A percentile compares a stretch with the other conserved stretches of the same genome.
phyloP scores from a whole-genome alignment of 2,888 invertebrate species.

The Polydrusus tereticollis region DNA sequence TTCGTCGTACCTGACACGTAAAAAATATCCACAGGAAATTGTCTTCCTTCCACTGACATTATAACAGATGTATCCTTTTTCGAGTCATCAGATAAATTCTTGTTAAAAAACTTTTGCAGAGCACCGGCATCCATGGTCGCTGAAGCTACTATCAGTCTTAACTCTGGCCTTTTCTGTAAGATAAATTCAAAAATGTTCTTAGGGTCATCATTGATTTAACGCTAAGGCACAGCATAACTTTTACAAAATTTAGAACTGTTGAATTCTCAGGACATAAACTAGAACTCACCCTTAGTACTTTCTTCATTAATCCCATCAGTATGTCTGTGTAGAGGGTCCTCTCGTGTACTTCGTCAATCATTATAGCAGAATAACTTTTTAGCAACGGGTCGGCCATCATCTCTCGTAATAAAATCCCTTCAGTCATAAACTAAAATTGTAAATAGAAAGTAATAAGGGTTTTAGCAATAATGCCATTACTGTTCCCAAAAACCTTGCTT shows the following conservation, averaged over 20 bases:
- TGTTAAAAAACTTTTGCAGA: slow-evolving; percentile 83
- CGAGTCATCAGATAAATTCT: slow-evolving; percentile 64
- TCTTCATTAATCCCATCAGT: slow-evolving; percentile 92
- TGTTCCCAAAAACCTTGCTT: too few species aligned
- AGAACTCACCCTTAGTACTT: slow-evolving; percentile 83
- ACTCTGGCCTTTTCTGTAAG: slow-evolving; percentile 72
- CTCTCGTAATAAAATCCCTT: slow-evolving; percentile 94
- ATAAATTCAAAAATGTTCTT: background rate
- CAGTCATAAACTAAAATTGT: slow-evolving; percentile 84
- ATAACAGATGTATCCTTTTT: slow-evolving; percentile 81
- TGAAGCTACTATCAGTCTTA: slow-evolving; percentile 91
- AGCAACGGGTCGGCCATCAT: slow-evolving; percentile 95
- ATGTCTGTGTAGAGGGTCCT: slow-evolving; percentile 94
- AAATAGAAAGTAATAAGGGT: slow-evolving; percentile 61
- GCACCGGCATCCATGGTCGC: slow-evolving; percentile 96
- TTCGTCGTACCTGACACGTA: slow-evolving; percentile 70
- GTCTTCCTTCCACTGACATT: slow-evolving; percentile 89
- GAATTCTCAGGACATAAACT: too few species aligned
- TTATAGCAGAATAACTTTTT: slow-evolving; percentile 87
- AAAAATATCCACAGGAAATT: slow-evolving; percentile 88
- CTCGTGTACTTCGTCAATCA: slow-evolving; percentile 97
- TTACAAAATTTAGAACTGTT: too few species aligned
- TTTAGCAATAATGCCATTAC: background rate
- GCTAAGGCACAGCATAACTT: too few species aligned
- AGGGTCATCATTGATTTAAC: too few species aligned